Evolutionary conservation across 2,888 invertebrate species (phyloP).

Genomic region (Lycophotia porphyrea): DNA sequence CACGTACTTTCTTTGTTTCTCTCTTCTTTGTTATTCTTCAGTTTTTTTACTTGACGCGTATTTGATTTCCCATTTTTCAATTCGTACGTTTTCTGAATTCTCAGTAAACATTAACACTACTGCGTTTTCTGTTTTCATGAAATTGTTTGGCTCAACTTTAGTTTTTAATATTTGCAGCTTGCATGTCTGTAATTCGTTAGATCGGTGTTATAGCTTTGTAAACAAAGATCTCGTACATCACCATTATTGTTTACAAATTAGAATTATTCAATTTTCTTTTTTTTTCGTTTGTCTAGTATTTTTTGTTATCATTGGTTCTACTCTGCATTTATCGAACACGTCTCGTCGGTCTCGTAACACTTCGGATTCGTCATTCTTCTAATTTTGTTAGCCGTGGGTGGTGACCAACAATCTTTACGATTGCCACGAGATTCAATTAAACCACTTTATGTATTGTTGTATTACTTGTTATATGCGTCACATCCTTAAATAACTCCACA

Average conservation of each 20-base stretch:
- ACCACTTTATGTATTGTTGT: constrained; percentile 66
- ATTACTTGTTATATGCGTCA: constrained; percentile 56
- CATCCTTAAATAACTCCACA: constrained; percentile 37
- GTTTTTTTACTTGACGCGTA: constrained; percentile 16
- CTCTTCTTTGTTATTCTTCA: constrained; percentile 20
- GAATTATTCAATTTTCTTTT: constrained; percentile 14
- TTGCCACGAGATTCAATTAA: constrained; percentile 72
- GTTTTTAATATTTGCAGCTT: constrained; percentile 24
- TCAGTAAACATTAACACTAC: constrained; percentile 18
- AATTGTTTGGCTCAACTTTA: constrained; percentile 29
- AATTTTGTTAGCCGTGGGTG: constrained; percentile 82
- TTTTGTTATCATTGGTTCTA: constrained; percentile 29
- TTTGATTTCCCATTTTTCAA: constrained; percentile 38
- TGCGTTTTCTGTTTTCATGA: constrained; percentile 11
- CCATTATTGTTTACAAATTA: constrained; percentile 11
- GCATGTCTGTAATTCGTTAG: constrained; percentile 20
- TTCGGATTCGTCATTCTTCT: constrained; percentile 77
- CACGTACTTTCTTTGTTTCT: constrained; percentile 33
- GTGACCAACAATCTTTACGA: constrained; percentile 68
- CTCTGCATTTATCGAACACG: constrained; percentile 34
- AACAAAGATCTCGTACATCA: constrained; percentile 30
- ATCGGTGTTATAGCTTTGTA: constrained; percentile 14
- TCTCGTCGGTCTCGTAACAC: constrained; percentile 40
- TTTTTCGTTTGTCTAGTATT: constrained; percentile 12
- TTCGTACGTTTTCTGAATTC: constrained; percentile 26